Evolutionary conservation across 2,888 invertebrate species (phyloP).

Genomic region (Axea sp.): DNA sequence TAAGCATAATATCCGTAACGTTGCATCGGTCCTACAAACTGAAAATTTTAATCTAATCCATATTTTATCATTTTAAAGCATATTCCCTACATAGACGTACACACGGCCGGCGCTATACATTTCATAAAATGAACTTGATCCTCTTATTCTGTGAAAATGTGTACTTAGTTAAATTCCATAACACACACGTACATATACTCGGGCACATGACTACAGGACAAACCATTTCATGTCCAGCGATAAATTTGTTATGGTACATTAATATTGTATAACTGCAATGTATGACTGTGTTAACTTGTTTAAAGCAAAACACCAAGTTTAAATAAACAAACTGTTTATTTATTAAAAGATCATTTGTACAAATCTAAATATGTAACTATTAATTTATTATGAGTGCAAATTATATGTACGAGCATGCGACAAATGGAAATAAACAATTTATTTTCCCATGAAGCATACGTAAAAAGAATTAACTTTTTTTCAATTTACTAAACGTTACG

Average conservation of each 20-base stretch:
- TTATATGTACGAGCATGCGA: conserved; percentile 37
- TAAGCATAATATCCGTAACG: conserved; percentile 6
- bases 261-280: conserved; percentile 40
- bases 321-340: conserved; percentile 42
- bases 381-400: conserved; percentile 37
- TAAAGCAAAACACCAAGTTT: conserved; percentile 16
- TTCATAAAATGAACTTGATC: conserved; percentile 48
- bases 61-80: conserved; percentile 34
- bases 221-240: conserved; percentile 40
- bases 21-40: conserved; percentile 22
- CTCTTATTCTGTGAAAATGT: conserved; percentile 52
- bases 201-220: conserved; percentile 19
- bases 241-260: conserved; percentile 55
- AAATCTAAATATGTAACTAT: conserved; percentile 13
- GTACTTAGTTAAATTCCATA: conserved; percentile 52
- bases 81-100: conserved; percentile 20
- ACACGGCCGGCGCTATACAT: conserved; percentile 23
- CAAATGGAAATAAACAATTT: conserved; percentile 52
- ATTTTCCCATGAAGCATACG: conserved; percentile 31
- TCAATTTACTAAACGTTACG: conserved; percentile 19
- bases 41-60: conserved; percentile 42
- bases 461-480: conserved; percentile 52
- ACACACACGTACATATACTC: conserved; percentile 27
- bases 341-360: conserved; percentile 22
- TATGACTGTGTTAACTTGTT: conserved; percentile 21